These are phyloP conservation scores for Phyto melanocephala DNA, from an alignment of 2,888 invertebrate genomes.

Conservation along the genomic window DNA sequence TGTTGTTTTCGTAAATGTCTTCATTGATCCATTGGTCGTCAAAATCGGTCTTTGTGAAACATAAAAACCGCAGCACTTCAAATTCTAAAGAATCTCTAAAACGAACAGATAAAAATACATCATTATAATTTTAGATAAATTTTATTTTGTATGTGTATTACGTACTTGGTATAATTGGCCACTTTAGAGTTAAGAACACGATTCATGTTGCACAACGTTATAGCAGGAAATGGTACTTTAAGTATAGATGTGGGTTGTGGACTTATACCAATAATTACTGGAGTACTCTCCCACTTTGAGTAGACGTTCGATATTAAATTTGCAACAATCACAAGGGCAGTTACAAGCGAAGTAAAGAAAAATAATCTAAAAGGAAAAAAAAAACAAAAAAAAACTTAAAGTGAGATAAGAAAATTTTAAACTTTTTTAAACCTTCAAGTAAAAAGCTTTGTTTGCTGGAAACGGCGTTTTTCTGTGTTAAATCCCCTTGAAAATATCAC, in stretches of 20 bases:
- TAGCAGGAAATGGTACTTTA: conserved; percentile 88
- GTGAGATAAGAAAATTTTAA: too few species aligned
- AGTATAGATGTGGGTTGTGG: conserved; percentile 84
- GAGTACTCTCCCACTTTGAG: conserved; percentile 85
- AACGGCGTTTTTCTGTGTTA: too few species aligned
- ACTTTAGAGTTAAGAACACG: conserved; percentile 86
- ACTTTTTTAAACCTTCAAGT: too few species aligned
- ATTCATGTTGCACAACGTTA: conserved; percentile 92
- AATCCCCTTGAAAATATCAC: too few species aligned
- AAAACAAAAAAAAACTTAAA: neutral
- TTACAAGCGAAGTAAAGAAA: conserved; percentile 84
- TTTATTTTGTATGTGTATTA: neutral
- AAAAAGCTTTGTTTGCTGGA: too few species aligned
- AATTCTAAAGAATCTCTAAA: conserved; percentile 68
- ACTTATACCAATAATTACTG: conserved; percentile 88
- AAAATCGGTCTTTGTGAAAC: conserved; percentile 56
- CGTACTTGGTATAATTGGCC: conserved; percentile 75
- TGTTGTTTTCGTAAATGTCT: conserved; percentile 56
- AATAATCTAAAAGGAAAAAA: conserved; percentile 81
- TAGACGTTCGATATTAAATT: conserved; percentile 86
- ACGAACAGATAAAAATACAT: neutral
- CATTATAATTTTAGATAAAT: neutral
- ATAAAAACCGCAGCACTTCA: conserved; percentile 67
- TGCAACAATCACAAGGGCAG: conserved; percentile 80
- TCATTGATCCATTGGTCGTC: conserved; percentile 2